Conservation (phyloP, 2,797 vertebrate genomes). For the Oreochromis grahami region DNA sequence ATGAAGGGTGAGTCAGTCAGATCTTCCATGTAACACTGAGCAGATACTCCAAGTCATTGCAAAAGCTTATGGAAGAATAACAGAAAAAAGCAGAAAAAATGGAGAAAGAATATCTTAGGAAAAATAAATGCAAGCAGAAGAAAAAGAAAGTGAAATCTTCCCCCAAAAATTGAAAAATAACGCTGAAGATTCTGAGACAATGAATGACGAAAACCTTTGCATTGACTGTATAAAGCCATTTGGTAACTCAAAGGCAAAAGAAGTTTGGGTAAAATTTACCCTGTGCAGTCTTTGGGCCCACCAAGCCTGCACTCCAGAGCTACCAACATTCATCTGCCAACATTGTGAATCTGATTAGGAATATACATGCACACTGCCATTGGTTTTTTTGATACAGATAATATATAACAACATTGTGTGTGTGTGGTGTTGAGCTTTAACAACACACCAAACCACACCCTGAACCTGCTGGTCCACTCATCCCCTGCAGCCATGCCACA, state of each 20-base stretch:
- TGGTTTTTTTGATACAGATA: rapidly evolving
- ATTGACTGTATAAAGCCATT: neutral
- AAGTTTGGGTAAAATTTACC: neutral
- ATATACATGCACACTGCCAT: neutral
- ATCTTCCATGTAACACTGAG: neutral
- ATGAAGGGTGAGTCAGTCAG: neutral
- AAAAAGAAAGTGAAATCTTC: neutral
- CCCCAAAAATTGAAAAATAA: neutral
- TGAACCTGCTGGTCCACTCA: neutral
- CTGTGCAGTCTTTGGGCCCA: neutral
- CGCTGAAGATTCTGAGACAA: rapidly evolving
- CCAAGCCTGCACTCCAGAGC: neutral
- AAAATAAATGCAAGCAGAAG: neutral
- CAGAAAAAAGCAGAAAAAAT: neutral
- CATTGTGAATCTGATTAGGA: neutral
- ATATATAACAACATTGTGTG: neutral
- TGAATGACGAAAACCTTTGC: neutral
- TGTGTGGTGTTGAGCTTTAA: neutral
- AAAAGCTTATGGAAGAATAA: neutral
- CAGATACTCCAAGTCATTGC: neutral
- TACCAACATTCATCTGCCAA: neutral
- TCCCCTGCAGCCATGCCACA: neutral
- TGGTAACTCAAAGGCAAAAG: neutral
- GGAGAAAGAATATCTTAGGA: neutral
- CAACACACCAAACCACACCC: rapidly evolving